Evolutionary conservation across 2,888 invertebrate species (phyloP).

Genomic region (Prosopocoilus inquinatus): DNA sequence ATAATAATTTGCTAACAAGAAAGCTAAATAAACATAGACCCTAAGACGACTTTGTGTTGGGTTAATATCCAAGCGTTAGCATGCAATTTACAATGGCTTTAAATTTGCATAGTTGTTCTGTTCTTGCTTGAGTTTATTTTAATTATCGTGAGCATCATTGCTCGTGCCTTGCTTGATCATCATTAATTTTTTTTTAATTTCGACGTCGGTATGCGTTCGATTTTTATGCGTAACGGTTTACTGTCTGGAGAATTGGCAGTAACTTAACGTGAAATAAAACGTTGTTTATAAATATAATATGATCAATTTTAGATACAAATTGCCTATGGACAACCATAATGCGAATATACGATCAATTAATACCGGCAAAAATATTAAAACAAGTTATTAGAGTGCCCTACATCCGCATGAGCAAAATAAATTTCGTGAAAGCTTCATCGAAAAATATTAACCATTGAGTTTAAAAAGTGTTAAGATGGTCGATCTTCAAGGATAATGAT

Average conservation of each 20-base stretch:
- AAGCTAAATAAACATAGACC: constrained; percentile 1
- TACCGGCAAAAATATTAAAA: constrained; percentile 3
- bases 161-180: background rate
- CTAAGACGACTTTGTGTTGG: constrained; percentile 1
- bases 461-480: constrained; percentile 5
- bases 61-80: background rate
- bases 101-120: constrained; percentile 9
- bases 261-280: constrained; percentile 12
- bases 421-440: constrained; percentile 11
- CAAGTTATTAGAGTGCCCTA: constrained; percentile 9
- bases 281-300: constrained; percentile 3
- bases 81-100: constrained; percentile 13
- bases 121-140: background rate
- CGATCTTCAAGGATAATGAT: background rate
- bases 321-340: constrained; percentile 3
- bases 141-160: constrained; percentile 8
- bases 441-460: constrained; percentile 5
- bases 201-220: background rate
- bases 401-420: constrained; percentile 5
- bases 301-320: constrained; percentile 9
- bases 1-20: constrained; percentile 13
- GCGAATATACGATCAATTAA: constrained; percentile 10
- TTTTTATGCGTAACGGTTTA: constrained; percentile 6
- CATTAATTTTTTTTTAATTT: background rate
- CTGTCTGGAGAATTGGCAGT: background rate